phyloP scores from a whole-genome alignment of 2,888 invertebrate species.

The Brachyptera putata region DNA sequence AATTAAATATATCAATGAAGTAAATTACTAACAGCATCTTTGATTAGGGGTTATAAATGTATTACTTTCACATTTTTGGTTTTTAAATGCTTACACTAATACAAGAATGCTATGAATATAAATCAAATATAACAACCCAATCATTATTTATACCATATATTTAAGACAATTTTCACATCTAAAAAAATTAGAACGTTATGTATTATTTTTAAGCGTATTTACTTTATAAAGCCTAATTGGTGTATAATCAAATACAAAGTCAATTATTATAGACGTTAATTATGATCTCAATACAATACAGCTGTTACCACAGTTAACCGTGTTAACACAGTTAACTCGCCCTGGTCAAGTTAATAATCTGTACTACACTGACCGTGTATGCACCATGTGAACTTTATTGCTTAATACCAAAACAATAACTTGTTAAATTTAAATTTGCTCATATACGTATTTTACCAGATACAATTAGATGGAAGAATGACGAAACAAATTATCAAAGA shows the following conservation, averaged over 20 bases:
- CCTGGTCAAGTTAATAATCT: slow-evolving; percentile 12
- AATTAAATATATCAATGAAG: too few relatives aligned
- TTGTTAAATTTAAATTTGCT: too few relatives aligned
- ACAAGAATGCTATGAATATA: too few relatives aligned
- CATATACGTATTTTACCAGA: background rate
- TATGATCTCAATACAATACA: background rate
- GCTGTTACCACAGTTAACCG: slow-evolving; percentile 4
- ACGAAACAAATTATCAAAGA: slow-evolving; percentile 16
- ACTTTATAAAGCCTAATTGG: slow-evolving; percentile 11
- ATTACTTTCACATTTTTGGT: too few relatives aligned
- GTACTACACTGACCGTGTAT: background rate
- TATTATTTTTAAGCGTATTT: slow-evolving; percentile 7
- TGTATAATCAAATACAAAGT: slow-evolving; percentile 11
- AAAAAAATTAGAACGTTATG: too few relatives aligned
- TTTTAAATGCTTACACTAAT: too few relatives aligned
- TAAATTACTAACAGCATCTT: too few relatives aligned
- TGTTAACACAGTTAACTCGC: background rate
- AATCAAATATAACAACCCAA: too few relatives aligned
- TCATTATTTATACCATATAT: too few relatives aligned
- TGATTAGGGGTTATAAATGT: too few relatives aligned
- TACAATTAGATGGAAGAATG: slow-evolving; percentile 18
- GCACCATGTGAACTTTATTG: background rate
- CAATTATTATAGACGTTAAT: too few relatives aligned
- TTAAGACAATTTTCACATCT: too few relatives aligned
- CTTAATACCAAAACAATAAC: background rate